Evolutionary conservation across 2,888 invertebrate genomes (phyloP), one percentile per base, ranked within the genome.

Genomic region (Bhutanitis thaidina): DNA sequence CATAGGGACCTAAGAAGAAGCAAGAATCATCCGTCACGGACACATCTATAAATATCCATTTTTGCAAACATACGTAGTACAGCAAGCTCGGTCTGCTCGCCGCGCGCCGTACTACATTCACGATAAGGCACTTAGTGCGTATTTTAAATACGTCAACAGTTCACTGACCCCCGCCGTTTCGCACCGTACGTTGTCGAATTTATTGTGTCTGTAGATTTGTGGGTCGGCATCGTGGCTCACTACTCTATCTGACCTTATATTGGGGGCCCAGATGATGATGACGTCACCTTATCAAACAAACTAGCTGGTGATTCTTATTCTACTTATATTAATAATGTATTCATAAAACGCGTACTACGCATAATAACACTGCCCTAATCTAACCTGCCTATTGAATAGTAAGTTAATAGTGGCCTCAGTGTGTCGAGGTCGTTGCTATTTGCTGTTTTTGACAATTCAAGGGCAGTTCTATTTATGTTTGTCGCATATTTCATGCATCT

Each of bases 191-290:
- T 77, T 80, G 80, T 73, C 80, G 80, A 86, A 81, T 82, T 85
- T 82, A 86, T 85, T 87, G 86, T 88, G 88, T 86, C 86, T 88
- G 85, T 88, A 88, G 86, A 85, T 87, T 87, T 88, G 82, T 88
- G 80, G 88, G 88, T 88, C 87, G 84, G 76, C 78, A 78, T 74
- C 55, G 63, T 52, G 37, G 43, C 64, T 64, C 62, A 55, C 55
- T 45, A 49, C 54, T 77, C 78, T 82, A 79, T 72, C 77, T 84
- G 82, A 86, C 83, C 80, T 84, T 75, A 75, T 76, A 78, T 74
- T 74, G 73, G 82, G 86, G 85, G 78, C 77, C 80, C 83, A 77
- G 79, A 75, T 78, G 67, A 69, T 53, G 59, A 67, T 88, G 87
- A 87, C 87, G 87, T 87, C 87, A 87, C 56, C 62, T 67, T 69